Evolutionary conservation across 1,140 invertebrate genomes (phyloP).

Genomic region (Diachasma alloeum): DNA sequence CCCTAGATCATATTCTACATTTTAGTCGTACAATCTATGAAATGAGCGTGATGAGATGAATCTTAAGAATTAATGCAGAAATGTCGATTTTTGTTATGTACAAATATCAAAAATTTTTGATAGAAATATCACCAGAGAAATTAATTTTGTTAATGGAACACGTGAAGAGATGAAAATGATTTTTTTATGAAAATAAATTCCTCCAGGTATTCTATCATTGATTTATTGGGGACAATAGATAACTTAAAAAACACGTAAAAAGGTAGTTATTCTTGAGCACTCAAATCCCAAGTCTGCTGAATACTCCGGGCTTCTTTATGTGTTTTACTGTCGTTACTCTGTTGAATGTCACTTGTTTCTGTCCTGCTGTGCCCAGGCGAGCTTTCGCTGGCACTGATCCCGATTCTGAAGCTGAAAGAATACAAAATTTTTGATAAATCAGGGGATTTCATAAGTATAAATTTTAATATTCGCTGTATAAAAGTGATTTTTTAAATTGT

Average conservation of each 20-base stretch:
- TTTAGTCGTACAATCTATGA: not conserved
- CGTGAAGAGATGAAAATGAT: not conserved
- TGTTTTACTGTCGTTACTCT: constrained; percentile 51
- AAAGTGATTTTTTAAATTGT: too few relatives aligned
- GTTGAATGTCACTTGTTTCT: constrained; percentile 62
- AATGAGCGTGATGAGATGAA: too few relatives aligned
- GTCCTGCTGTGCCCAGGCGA: constrained; percentile 44
- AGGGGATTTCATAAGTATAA: too few relatives aligned
- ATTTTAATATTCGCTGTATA: too few relatives aligned
- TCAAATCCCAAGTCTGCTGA: constrained; percentile 60
- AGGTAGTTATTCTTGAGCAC: constrained; percentile 18
- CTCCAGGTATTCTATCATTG: not conserved
- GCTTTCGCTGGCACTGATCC: constrained; percentile 56
- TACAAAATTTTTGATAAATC: too few relatives aligned
- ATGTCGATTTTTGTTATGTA: not conserved
- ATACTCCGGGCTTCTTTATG: constrained; percentile 55
- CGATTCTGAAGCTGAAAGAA: constrained; percentile 57
- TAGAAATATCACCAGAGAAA: not conserved
- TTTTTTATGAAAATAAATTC: not conserved
- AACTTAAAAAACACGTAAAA: constrained; percentile 37
- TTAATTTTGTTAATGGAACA: not conserved
- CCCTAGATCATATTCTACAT: not conserved
- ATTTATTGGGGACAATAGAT: not conserved
- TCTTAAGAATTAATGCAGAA: too few relatives aligned
- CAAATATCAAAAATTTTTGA: not conserved